Evolutionary conservation across 2,888 invertebrate species (phyloP), one percentile per base, ranked within the genome.

Genomic region (Caenorhabditis angaria): DNA sequence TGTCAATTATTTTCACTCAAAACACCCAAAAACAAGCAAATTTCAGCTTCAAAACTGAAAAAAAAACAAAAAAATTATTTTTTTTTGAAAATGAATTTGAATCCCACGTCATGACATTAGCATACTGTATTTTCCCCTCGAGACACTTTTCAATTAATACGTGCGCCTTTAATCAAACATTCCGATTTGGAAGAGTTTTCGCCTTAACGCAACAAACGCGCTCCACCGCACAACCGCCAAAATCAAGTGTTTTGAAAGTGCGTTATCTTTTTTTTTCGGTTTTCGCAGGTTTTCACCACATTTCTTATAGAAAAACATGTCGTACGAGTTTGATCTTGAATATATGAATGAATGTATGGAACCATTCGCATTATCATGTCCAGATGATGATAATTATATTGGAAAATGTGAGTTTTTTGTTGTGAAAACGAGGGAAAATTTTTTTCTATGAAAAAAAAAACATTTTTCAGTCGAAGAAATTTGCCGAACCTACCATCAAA

Each of bases 301-400:
- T 24, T 54, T 54, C 10, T 27, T 27, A 1, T 8, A 27, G 22
- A 29, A 32, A 2, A 66, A 60, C 58, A 71, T 71, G 71, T 58
- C 71, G 8, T 70, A 35, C 32, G 72, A 72, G 20, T 65, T 74
- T 20, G 74, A 74, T 66, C 55, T 74, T 20, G 69, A 66, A 0
- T 51, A 35, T 25, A 53, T 74, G 14, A 74, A 74, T 25, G 69
- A 70, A 10, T 60, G 63, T 55, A 63, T 74, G 5, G 66, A 60
- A 20, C 18, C 50, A 14, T 74, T 74, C 56, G 58, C 35, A 1
- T 12, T 66, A 1, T 47, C 22, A 8, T 69, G 69, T 22, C 74
- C 69, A 2, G 56, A 65, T 8, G 47, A 48, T 2, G 50, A 47
- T 2, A 10, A 60, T 14, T 28, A 66, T 22, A 29, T 63, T 14